Evolutionary conservation across 2,888 invertebrate species (phyloP).

Genomic region (Callimorpha dominula): DNA sequence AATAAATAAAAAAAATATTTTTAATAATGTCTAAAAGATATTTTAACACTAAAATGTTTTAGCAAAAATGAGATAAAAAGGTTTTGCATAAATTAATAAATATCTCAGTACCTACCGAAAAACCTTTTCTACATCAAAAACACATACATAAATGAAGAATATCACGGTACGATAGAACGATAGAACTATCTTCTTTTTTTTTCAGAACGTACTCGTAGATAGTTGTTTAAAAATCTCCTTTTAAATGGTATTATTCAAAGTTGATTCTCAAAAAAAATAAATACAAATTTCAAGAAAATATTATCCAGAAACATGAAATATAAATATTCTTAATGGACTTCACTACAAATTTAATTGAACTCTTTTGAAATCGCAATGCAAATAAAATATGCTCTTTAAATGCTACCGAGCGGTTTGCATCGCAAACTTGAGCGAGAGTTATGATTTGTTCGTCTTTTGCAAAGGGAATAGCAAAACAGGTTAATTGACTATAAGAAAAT

Average conservation of each 20-base stretch:
- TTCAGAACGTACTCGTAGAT: too few species aligned
- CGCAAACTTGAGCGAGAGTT: constrained; percentile 19
- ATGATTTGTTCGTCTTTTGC: not conserved
- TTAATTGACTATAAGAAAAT: not conserved
- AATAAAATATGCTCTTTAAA: constrained; percentile 27
- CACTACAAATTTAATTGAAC: constrained; percentile 37
- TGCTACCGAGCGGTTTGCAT: constrained; percentile 24
- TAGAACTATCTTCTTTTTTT: not conserved
- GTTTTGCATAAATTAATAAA: too few species aligned
- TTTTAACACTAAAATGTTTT: too few species aligned
- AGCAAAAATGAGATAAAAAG: too few species aligned
- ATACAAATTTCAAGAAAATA: not conserved
- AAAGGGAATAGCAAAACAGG: not conserved
- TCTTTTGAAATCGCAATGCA: constrained; percentile 36
- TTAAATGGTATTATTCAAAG: too few species aligned
- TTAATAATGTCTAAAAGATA: too few species aligned
- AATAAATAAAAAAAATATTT: too few species aligned
- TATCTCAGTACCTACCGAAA: too few species aligned
- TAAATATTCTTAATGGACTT: constrained; percentile 10
- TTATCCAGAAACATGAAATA: not conserved
- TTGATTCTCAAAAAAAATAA: not conserved
- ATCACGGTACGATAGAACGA: too few species aligned
- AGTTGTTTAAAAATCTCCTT: too few species aligned
- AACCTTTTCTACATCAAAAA: too few species aligned
- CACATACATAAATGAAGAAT: too few species aligned